Conservation (phyloP, 2,113 vertebrate species). For the Pungitius pungitius region DNA sequence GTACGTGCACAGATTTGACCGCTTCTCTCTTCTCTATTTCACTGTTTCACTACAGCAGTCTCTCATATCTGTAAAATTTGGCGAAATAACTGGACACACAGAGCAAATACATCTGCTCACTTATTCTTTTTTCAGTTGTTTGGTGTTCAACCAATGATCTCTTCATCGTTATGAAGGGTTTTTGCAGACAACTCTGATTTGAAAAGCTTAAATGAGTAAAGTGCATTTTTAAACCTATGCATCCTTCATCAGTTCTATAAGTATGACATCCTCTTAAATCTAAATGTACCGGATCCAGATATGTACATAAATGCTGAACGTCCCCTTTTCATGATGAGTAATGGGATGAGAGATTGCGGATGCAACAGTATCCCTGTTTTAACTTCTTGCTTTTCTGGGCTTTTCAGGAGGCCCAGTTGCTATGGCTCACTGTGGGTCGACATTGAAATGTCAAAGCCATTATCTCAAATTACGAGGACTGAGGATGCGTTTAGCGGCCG, state of each 20-base stretch:
- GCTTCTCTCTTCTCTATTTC: slow-evolving; percentile 4
- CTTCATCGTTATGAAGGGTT: slow-evolving; percentile 3
- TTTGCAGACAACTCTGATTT: slow-evolving; percentile 18
- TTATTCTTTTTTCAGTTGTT: slow-evolving; percentile 26
- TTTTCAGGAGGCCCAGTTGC: slow-evolving; percentile 40
- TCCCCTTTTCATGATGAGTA: slow-evolving; percentile 30
- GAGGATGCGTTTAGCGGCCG: slow-evolving; percentile 51
- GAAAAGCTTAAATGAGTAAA: slow-evolving; percentile 11
- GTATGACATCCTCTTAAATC: slow-evolving; percentile 19
- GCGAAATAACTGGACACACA: slow-evolving; percentile 26
- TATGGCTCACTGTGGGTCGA: slow-evolving; percentile 35
- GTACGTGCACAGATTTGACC: background rate
- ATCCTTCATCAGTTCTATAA: slow-evolving; percentile 2
- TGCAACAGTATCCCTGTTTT: slow-evolving; percentile 24
- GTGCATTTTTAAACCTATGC: background rate
- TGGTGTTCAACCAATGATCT: slow-evolving; percentile 6
- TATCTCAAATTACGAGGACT: slow-evolving; percentile 64
- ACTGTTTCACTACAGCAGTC: slow-evolving; percentile 33
- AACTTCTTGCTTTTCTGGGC: slow-evolving; percentile 18
- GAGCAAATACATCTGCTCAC: slow-evolving; percentile 27
- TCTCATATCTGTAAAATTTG: slow-evolving; percentile 59
- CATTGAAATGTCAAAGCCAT: slow-evolving; percentile 74
- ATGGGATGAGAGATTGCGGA: slow-evolving; percentile 46
- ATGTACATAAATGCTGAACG: slow-evolving; percentile 34
- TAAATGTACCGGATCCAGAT: slow-evolving; percentile 48